Base-by-base conservation (phyloP, 2,797 vertebrate genomes). In the Siniperca obscura region DNA sequence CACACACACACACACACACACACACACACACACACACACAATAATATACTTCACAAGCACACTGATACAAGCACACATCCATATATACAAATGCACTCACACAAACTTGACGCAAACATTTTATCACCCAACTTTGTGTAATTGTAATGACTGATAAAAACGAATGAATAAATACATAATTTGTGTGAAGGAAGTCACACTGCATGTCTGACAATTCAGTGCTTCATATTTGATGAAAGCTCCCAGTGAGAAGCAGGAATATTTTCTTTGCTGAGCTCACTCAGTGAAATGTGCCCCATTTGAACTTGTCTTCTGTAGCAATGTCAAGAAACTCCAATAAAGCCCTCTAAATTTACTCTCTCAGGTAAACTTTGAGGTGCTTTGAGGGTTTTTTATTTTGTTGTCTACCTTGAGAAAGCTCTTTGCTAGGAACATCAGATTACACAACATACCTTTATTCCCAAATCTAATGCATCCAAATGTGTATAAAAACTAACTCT, bases 191-290 rank as follows among this genome's bases (percentile, higher is more conserved):
- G 34, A 62, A 60, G 36, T 50, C 67, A 52, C 64, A 7, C 5
- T 42, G 44, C 50, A 53, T 3, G 17, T 61, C 67, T 55, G 70
- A 79, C 61, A 75, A 34, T 27, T 67, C 36, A 22, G n/a, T 73
- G 34, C 56, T 80, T 66, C 4, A 76, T 73, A 71, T 44, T 73
- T 83, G 82, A 80, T 73, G 55, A 76, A 73, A 59, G 36, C 30
- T 60, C 13, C 57, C 10, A 8, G 21, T 55, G 60, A 81, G 62
- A 56, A 22, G 17, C 65, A 38, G 42, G 27, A 40, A 70, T 59
- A 57, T 61, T 78, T 46, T 56, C 40, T 68, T 59, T 70, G 53
- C 46, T 74, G 65, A 59, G 76, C 50, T 83, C 74, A 70, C 55
- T 8, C 61, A 27, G 73, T 69, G 44, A 75, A 81, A 79, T 55